Evolutionary conservation across 2,888 invertebrate genomes (phyloP).

Genomic region (Nephrotoma appendiculata): DNA sequence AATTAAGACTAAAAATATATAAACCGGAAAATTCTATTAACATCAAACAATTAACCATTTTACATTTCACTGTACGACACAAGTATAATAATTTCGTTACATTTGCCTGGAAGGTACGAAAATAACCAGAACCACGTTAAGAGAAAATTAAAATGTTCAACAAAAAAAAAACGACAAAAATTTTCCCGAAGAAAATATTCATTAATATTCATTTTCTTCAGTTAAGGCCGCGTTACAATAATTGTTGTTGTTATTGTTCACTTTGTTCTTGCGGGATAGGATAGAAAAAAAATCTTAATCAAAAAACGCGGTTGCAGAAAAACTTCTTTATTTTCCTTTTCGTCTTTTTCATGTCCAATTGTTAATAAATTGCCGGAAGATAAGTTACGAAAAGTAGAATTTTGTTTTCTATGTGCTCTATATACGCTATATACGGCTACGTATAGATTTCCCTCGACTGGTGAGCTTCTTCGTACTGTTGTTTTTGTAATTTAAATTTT

Average conservation of each 20-base stretch:
- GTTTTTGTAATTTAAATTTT: neutral
- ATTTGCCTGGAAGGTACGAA: neutral
- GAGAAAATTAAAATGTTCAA: neutral
- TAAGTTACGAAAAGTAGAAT: neutral
- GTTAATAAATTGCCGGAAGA: neutral
- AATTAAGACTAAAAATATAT: neutral
- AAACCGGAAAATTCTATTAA: neutral
- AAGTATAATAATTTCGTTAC: neutral
- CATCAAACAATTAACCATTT: neutral
- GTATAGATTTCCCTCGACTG: neutral
- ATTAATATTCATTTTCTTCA: neutral
- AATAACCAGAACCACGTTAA: neutral
- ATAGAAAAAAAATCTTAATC: neutral
- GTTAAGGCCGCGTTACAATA: neutral
- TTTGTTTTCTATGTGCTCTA: neutral
- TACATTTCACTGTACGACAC: neutral
- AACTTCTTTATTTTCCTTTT: neutral
- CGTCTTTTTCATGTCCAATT: neutral
- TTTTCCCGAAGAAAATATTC: neutral
- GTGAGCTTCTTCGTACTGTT: neutral
- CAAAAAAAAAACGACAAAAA: neutral
- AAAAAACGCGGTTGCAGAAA: neutral
- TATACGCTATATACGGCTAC: neutral
- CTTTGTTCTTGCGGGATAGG: neutral
- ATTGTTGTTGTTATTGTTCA: neutral